These are phyloP conservation scores for Carabus problematicus DNA, from an alignment of 2,888 invertebrate species.

Conservation along the genomic window DNA sequence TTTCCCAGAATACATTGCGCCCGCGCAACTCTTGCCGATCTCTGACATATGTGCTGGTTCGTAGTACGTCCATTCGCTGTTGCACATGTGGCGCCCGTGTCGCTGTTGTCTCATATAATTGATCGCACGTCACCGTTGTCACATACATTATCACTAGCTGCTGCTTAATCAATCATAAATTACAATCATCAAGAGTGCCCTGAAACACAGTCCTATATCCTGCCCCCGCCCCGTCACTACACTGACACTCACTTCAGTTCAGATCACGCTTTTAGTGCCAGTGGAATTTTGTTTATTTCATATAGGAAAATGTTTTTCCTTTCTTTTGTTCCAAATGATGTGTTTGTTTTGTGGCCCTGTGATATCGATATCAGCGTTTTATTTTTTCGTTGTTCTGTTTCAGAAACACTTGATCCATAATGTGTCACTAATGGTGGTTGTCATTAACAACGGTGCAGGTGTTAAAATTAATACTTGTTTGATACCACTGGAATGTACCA, in stretches of 20 bases:
- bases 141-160: slow-evolving; percentile 34
- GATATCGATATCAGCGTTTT: no score
- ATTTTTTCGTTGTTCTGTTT: neutral
- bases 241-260: neutral
- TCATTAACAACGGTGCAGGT: slow-evolving; percentile 9
- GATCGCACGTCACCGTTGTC: slow-evolving; percentile 36
- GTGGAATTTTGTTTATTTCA: slow-evolving; percentile 4
- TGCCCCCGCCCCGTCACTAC: neutral
- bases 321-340: neutral
- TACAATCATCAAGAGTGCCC: slow-evolving; percentile 31
- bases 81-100: slow-evolving; percentile 1
- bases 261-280: neutral
- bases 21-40: neutral
- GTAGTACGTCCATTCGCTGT: slow-evolving; percentile 1
- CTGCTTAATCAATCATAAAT: slow-evolving; percentile 41
- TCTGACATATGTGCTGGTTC: neutral
- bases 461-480: slow-evolving; percentile 26
- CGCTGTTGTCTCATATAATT: slow-evolving; percentile 25
- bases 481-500: slow-evolving; percentile 30
- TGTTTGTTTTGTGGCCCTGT: neutral
- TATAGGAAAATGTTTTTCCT: neutral
- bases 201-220: slow-evolving; percentile 12
- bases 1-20: slow-evolving; percentile 6
- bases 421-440: slow-evolving; percentile 30
- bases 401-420: slow-evolving; percentile 1